Evolutionary conservation across 2,888 invertebrate species (phyloP).

Genomic region (Pheosia tremula): DNA sequence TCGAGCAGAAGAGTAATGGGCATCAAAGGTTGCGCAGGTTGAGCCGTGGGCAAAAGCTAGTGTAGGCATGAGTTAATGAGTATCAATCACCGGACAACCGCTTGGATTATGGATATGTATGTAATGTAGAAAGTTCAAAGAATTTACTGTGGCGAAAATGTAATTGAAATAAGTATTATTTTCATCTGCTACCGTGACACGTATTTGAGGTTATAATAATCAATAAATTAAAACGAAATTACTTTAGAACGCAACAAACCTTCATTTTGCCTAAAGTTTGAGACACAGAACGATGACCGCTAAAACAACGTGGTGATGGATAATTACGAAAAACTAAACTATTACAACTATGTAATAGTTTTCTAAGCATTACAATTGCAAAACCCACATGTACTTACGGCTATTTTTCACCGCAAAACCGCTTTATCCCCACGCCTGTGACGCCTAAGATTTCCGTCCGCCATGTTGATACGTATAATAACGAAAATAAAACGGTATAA

Average conservation of each 20-base stretch:
- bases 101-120: no score
- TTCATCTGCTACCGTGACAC: background rate
- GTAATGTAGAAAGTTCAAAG: no score
- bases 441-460: background rate
- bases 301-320: constrained; percentile 1
- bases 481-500: no score
- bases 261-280: constrained; percentile 25
- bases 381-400: background rate
- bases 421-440: background rate
- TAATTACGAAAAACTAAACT: constrained; percentile 10
- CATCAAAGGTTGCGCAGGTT: no score
- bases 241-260: constrained; percentile 12
- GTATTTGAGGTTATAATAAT: background rate
- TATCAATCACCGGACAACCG: no score
- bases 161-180: no score
- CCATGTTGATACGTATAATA: background rate
- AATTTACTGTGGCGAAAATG: no score
- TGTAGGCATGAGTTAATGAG: no score
- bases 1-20: no score
- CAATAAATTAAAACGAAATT: background rate
- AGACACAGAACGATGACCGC: constrained; percentile 6
- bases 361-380: constrained; percentile 26
- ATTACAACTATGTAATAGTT: constrained; percentile 10
- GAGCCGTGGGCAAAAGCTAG: no score
- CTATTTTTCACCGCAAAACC: background rate